Evolutionary conservation across 2,113 vertebrate species (phyloP), one percentile per base, ranked within the genome.

Genomic region (Bos javanicus): DNA sequence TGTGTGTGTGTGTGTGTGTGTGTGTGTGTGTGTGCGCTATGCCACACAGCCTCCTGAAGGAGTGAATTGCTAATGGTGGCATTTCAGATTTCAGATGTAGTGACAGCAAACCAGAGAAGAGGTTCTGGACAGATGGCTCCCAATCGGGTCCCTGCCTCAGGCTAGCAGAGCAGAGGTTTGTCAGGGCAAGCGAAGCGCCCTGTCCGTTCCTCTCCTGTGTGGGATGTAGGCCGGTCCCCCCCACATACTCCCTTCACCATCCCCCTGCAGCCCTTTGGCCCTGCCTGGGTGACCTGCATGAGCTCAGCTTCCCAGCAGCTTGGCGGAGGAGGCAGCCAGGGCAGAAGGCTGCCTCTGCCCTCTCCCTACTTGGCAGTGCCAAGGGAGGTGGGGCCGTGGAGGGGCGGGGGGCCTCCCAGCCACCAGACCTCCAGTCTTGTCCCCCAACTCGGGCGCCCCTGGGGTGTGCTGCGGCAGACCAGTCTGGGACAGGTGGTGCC

Each of bases 231-330:
- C 96, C 74, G 88, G 48, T 89, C 87, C 67, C 97, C 94, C 67
- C 60, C 11, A 76, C 48, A 62, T 39, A 25, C 85, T 90, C 88
- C 90, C 88, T 85, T 87, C 94, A 54, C 95, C 97, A 95, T 81
- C 98, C 96, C 96, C 98, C 94, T 97, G 89, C 95, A 95, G 93
- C 76, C 97, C 95, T 98, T 97, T 96, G 94, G 97, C 97, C 97
- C 95, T 93, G 97, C 91, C 91, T 95, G 93, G 91, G 82, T 94
- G 97, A 95, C 97, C 97, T 90, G 97, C 95, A 97, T 98, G 98
- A 98, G 98, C 98, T 98, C 97, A 98, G 96, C 97, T 98, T 98
- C 97, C 98, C 98, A 97, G 97, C 97, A 98, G 97, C 97, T 96
- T 95, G 74, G 94, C 39, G 83, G 97, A 98, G 97, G 98, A 98